Percentiles rank a stretch among this genome's conserved stretches.
These are phyloP conservation scores for Epirrhoe tristata DNA, from an alignment of 2,888 invertebrate genomes.

Conservation along the genomic window DNA sequence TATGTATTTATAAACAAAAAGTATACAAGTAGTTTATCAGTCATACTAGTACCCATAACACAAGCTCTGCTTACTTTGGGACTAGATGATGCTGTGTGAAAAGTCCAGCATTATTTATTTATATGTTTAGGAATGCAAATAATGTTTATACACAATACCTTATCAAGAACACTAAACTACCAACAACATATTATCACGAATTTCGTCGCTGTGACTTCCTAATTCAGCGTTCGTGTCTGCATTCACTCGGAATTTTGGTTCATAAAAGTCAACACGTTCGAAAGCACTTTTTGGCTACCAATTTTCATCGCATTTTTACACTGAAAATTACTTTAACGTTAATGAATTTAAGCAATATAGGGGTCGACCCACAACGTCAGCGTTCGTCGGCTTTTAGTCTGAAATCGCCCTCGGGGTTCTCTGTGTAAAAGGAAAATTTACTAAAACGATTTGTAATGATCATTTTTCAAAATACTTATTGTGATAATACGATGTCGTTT, in stretches of 20 bases:
- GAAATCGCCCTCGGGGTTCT: constrained; percentile 23
- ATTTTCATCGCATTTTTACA: constrained; percentile 30
- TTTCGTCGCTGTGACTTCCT: neutral
- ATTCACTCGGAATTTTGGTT: constrained; percentile 1
- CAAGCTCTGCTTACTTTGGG: too few relatives aligned
- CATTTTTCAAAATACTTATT: neutral
- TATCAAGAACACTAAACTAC: neutral
- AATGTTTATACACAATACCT: too few relatives aligned
- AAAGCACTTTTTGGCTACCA: constrained; percentile 20
- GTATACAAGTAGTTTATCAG: too few relatives aligned
- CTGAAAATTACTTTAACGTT: constrained; percentile 36
- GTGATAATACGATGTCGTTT: too few relatives aligned
- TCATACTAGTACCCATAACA: too few relatives aligned
- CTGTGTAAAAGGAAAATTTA: constrained; percentile 12
- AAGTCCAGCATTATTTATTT: too few relatives aligned
- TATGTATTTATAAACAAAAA: too few relatives aligned
- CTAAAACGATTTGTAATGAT: neutral
- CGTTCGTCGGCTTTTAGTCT: constrained; percentile 19
- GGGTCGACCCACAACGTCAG: constrained; percentile 20
- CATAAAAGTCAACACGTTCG: constrained; percentile 25
- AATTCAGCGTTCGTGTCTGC: neutral
- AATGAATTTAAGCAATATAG: constrained; percentile 39
- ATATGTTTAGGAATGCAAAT: too few relatives aligned
- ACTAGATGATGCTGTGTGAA: too few relatives aligned
- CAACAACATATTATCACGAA: neutral